Evolutionary conservation across 2,888 invertebrate genomes (phyloP).

Genomic region (Cantharis rufa): DNA sequence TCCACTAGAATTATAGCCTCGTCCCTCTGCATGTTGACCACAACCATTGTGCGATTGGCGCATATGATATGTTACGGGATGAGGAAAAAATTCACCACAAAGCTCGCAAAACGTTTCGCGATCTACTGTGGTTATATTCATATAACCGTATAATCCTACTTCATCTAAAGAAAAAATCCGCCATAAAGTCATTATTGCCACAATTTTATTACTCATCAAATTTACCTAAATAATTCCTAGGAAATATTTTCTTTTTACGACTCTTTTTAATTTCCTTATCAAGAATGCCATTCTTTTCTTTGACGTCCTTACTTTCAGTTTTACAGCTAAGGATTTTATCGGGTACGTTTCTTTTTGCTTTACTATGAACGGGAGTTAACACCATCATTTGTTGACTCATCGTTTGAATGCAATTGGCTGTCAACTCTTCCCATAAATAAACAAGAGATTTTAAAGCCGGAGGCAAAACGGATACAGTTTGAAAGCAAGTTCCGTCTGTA

Average conservation of each 20-base stretch:
- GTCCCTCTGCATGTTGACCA: slow-evolving; percentile 80
- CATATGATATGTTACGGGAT: slow-evolving; percentile 92
- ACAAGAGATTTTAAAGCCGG: slow-evolving; percentile 87
- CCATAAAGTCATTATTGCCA: neutral
- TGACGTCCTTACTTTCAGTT: slow-evolving; percentile 44
- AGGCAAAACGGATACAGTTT: slow-evolving; percentile 77
- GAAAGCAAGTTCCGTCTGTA: slow-evolving; percentile 51
- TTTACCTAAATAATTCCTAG: slow-evolving; percentile 51
- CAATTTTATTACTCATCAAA: slow-evolving; percentile 1
- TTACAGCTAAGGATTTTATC: slow-evolving; percentile 40
- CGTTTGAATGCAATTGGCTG: slow-evolving; percentile 67
- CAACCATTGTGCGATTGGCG: slow-evolving; percentile 88
- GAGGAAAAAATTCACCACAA: slow-evolving; percentile 76
- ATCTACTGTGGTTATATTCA: slow-evolving; percentile 40
- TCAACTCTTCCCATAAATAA: slow-evolving; percentile 87
- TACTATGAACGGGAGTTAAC: slow-evolving; percentile 58
- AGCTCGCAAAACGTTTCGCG: slow-evolving; percentile 74
- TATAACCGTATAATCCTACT: slow-evolving; percentile 46
- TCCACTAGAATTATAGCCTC: slow-evolving; percentile 92
- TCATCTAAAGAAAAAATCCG: slow-evolving; percentile 41
- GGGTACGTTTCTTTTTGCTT: slow-evolving; percentile 39
- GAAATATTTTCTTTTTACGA: slow-evolving; percentile 63
- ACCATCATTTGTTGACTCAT: slow-evolving; percentile 66
- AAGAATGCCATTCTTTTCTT: slow-evolving; percentile 51
- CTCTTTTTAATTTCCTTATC: slow-evolving; percentile 60